Conservation (phyloP, 2,113 vertebrate genomes). For the Corythaeola cristata region DNA sequence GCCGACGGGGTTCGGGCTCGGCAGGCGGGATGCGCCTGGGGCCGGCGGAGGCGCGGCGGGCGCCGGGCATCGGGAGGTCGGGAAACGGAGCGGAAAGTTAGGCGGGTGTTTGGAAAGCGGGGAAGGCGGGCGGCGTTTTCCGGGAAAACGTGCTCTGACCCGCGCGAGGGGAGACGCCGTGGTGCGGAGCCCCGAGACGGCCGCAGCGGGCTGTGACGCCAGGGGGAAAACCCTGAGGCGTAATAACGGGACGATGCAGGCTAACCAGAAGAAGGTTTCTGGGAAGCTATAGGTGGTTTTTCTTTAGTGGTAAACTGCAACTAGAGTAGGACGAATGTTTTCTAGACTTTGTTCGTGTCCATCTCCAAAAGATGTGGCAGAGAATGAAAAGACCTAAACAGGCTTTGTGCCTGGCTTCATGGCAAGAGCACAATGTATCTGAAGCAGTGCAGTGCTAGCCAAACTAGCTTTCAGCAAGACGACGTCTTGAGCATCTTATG, state of each 20-base stretch:
- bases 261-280: not conserved
- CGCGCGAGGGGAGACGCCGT: not conserved
- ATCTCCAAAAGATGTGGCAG: not conserved
- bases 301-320: not conserved
- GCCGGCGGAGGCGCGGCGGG: not conserved
- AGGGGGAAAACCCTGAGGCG: accelerated
- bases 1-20: no score
- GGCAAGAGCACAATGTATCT: not conserved
- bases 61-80: no score
- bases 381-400: not conserved
- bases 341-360: not conserved
- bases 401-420: not conserved
- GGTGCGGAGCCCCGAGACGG: not conserved
- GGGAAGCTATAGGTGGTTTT: not conserved
- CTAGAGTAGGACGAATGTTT: not conserved
- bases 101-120: accelerated
- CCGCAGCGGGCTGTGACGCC: not conserved
- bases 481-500: not conserved
- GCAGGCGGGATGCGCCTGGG: not conserved
- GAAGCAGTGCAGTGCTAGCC: not conserved
- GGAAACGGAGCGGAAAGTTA: accelerated
- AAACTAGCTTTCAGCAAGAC: not conserved
- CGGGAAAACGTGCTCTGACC: not conserved
- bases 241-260: no score
- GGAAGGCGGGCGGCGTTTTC: not conserved